A percentile compares a stretch with the other conserved stretches of the same genome.
Evolutionary conservation across 2,888 invertebrate genomes (phyloP).

Genomic region (Pheosia gnoma): DNA sequence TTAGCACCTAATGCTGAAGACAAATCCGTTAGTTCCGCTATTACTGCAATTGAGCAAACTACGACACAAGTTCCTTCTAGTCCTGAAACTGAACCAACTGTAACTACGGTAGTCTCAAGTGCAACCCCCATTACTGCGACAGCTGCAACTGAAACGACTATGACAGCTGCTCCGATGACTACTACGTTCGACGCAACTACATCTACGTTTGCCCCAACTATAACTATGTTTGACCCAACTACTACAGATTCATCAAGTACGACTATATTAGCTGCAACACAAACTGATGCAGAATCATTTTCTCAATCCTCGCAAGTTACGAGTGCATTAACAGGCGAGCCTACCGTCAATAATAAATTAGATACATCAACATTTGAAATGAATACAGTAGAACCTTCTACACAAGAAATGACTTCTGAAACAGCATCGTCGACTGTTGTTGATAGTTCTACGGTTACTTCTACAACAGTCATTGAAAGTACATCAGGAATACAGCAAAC

Average conservation of each 20-base stretch:
- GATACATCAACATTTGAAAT: slow-evolving; percentile 33
- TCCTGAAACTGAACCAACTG: slow-evolving; percentile 4
- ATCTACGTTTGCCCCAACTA: slow-evolving; percentile 19
- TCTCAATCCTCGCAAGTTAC: slow-evolving; percentile 41
- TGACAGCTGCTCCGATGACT: background rate
- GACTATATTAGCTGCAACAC: slow-evolving; percentile 19
- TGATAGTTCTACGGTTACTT: slow-evolving; percentile 22
- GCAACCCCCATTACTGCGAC: slow-evolving; percentile 1
- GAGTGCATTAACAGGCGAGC: slow-evolving; percentile 44
- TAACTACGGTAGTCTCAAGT: slow-evolving; percentile 5
- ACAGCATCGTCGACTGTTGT: slow-evolving; percentile 16
- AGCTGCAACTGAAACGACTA: slow-evolving; percentile 12
- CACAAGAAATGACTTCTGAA: slow-evolving; percentile 18
- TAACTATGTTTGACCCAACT: slow-evolving; percentile 19
- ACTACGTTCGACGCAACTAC: slow-evolving; percentile 12
- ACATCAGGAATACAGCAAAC: slow-evolving; percentile 27
- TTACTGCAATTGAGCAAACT: slow-evolving; percentile 22
- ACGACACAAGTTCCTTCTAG: slow-evolving; percentile 15
- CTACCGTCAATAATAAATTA: slow-evolving; percentile 54
- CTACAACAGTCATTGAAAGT: slow-evolving; percentile 17
- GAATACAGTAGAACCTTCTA: slow-evolving; percentile 26
- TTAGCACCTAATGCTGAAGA: slow-evolving; percentile 57
- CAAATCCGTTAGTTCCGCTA: slow-evolving; percentile 31
- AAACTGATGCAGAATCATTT: slow-evolving; percentile 36
- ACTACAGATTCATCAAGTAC: slow-evolving; percentile 17